Conservation (phyloP, 1,140 invertebrate species). For the Leptopilina clavipes region DNA sequence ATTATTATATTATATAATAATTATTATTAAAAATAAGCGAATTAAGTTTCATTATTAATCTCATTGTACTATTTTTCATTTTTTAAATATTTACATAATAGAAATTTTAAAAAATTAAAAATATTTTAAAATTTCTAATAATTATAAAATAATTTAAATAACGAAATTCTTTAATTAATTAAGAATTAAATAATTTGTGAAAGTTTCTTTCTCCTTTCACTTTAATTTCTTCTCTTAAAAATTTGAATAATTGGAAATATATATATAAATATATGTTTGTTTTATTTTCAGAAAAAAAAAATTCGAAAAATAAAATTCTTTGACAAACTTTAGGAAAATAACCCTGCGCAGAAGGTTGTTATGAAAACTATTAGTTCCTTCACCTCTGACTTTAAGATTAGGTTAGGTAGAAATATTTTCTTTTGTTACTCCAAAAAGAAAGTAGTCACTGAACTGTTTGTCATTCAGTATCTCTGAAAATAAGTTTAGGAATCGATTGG, state of each 20-base stretch:
- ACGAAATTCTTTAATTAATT: background rate
- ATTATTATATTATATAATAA: too few species aligned
- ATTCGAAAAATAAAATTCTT: background rate
- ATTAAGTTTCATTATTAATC: too few species aligned
- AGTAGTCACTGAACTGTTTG: background rate
- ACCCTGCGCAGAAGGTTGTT: constrained; percentile 23
- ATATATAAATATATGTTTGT: background rate
- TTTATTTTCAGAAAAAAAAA: background rate
- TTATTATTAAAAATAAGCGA: too few species aligned
- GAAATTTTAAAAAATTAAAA: too few species aligned
- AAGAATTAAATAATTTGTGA: background rate
- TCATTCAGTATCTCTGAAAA: background rate
- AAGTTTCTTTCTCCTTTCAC: background rate
- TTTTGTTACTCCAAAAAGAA: constrained; percentile 12
- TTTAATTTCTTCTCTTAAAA: background rate
- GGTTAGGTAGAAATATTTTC: constrained; percentile 15
- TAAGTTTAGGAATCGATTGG: too few species aligned
- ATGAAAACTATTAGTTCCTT: background rate
- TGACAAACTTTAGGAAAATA: background rate
- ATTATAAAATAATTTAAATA: background rate
- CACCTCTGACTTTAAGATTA: background rate
- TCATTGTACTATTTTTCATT: too few species aligned
- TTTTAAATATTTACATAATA: too few species aligned
- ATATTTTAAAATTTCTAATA: background rate
- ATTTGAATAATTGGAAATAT: background rate